phyloP scores from a whole-genome alignment of 1,140 invertebrate species.

The Stenopsyche tienmushanensis region DNA sequence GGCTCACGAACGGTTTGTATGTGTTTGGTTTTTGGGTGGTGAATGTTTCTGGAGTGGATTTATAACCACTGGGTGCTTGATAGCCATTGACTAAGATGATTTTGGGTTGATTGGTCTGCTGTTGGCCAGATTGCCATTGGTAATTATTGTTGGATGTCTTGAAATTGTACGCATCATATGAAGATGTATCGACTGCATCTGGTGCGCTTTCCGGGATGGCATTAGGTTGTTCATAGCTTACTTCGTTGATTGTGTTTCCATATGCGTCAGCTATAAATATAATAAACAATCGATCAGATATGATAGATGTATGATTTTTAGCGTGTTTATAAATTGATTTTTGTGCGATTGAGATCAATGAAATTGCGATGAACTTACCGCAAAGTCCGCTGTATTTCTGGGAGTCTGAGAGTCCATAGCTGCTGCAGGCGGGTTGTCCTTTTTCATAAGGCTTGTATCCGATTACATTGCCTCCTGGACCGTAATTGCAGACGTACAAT shows the following conservation, averaged over 20 bases:
- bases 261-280: conserved; percentile 29
- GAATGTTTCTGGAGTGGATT: conserved; percentile 11
- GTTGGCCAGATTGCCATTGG: conserved; percentile 15
- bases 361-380: conserved; percentile 55
- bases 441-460: conserved; percentile 73
- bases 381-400: conserved; percentile 74
- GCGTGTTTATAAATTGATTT: neutral
- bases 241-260: conserved; percentile 37
- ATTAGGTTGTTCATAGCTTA: conserved; percentile 33
- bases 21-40: conserved; percentile 30
- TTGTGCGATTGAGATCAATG: neutral
- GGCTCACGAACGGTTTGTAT: conserved; percentile 35
- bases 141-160: conserved; percentile 24
- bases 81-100: conserved; percentile 30
- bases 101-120: conserved; percentile 16
- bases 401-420: conserved; percentile 68
- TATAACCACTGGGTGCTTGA: conserved; percentile 1
- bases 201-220: conserved; percentile 36
- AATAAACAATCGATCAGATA: conserved; percentile 9
- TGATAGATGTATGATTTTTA: neutral
- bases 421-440: conserved; percentile 69
- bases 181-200: conserved; percentile 38
- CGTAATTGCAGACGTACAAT: conserved; percentile 85
- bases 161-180: conserved; percentile 38
- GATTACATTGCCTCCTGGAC: conserved; percentile 77